phyloP scores from a whole-genome alignment of 2,113 vertebrate species.

The Melierax canorus region DNA sequence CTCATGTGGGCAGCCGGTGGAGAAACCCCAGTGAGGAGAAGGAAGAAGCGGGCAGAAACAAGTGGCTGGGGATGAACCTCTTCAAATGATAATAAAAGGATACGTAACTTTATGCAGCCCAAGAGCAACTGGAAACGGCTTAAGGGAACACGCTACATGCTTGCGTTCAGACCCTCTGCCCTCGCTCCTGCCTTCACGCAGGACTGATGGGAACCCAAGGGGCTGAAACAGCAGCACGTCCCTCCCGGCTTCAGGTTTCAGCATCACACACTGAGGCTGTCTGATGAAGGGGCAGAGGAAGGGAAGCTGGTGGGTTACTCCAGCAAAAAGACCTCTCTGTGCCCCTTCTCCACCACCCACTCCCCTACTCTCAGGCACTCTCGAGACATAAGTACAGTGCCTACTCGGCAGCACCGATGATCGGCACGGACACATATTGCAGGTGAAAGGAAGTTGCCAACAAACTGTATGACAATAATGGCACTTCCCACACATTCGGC shows the following conservation, averaged over 20 bases:
- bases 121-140: not conserved
- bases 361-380: not conserved
- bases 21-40: not conserved
- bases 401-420: not conserved
- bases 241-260: not conserved
- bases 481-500: not conserved
- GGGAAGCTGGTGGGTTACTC: not conserved
- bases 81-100: not conserved
- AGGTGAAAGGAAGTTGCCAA: not conserved
- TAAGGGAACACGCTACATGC: not conserved
- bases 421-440: rapidly evolving
- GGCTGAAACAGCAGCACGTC: not conserved
- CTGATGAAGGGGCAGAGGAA: not conserved
- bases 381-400: not conserved
- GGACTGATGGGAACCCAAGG: not conserved
- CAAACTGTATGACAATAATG: not conserved
- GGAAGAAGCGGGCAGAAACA: not conserved
- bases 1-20: not conserved
- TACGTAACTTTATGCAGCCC: not conserved
- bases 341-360: not conserved
- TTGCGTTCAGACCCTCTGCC: not conserved
- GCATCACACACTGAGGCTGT: not conserved
- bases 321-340: not conserved
- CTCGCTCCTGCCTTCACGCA: not conserved
- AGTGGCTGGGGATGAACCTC: not conserved